These are phyloP conservation scores for Cynopterus brachyotis DNA, from an alignment of 2,113 vertebrate species.

Conservation along the genomic window DNA sequence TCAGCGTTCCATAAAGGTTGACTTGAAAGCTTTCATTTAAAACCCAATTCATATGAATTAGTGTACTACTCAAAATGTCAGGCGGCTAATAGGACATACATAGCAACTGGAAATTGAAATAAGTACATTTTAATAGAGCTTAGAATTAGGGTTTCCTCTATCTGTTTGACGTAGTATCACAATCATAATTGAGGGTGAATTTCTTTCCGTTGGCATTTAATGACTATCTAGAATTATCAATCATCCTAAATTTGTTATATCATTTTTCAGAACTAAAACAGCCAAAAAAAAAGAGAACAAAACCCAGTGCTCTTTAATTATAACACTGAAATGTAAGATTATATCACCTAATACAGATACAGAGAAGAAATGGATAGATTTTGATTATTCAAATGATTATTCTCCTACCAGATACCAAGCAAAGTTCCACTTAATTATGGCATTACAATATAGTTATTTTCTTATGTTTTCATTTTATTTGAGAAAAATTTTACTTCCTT, in stretches of 20 bases:
- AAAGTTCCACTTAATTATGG: neutral
- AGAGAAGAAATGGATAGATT: neutral
- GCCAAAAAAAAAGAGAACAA: neutral
- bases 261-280: slow-evolving; percentile 51
- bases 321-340: neutral
- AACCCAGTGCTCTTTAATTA: neutral
- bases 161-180: slow-evolving; percentile 75
- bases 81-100: slow-evolving; percentile 76
- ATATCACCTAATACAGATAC: neutral
- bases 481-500: neutral
- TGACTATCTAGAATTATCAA: slow-evolving; percentile 66
- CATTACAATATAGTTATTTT: neutral
- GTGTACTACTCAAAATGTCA: slow-evolving; percentile 78
- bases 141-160: slow-evolving; percentile 76
- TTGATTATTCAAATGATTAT: neutral
- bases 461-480: neutral
- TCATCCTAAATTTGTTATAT: slow-evolving; percentile 53
- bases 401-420: neutral
- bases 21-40: slow-evolving; percentile 83
- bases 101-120: slow-evolving; percentile 77
- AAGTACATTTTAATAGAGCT: slow-evolving; percentile 79
- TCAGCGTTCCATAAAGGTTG: slow-evolving; percentile 81
- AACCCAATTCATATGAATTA: slow-evolving; percentile 81
- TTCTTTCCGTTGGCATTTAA: slow-evolving; percentile 70
- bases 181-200: slow-evolving; percentile 73